Percentiles rank a stretch among this genome's conserved stretches.
These are phyloP conservation scores for Clavelina lepadiformis DNA, from an alignment of 23 tunicate species.

Conservation along the genomic window DNA sequence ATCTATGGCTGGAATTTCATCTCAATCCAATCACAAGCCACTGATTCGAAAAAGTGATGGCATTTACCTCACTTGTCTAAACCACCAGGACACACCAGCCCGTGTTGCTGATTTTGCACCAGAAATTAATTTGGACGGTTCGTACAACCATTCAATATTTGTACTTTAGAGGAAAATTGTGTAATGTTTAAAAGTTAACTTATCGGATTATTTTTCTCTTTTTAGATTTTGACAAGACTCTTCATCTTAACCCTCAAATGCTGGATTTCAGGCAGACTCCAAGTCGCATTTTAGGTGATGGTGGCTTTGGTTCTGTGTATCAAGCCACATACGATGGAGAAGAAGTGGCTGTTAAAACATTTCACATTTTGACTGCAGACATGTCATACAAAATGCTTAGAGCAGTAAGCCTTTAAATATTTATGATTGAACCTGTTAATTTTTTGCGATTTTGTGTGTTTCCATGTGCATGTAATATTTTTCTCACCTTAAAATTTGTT, in stretches of 20 bases:
- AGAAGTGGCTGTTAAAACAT: conserved; percentile 65
- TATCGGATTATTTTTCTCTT: not conserved
- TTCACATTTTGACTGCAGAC: conserved; percentile 15
- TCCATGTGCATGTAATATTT: not conserved
- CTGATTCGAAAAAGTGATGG: too few relatives aligned
- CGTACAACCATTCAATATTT: not conserved
- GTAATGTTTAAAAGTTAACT: not conserved
- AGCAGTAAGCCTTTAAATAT: conserved; percentile 12
- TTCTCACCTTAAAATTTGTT: not conserved
- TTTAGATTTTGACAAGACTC: conserved; percentile 36
- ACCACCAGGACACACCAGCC: conserved; percentile 27
- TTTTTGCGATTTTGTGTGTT: too few relatives aligned
- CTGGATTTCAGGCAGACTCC: conserved; percentile 31
- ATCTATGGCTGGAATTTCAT: too few relatives aligned
- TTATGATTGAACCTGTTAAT: not conserved
- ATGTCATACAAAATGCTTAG: conserved; percentile 31
- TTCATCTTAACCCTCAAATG: conserved; percentile 17
- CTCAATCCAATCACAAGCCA: too few relatives aligned
- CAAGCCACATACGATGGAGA: conserved; percentile 27
- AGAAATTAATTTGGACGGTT: conserved; percentile 51
- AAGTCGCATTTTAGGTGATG: conserved; percentile 38
- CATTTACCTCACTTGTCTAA: conserved; percentile 26
- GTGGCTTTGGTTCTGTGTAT: conserved; percentile 71
- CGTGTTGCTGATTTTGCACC: conserved; percentile 31
- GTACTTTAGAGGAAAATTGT: too few relatives aligned